These are phyloP conservation scores for Nyleta sp. DNA, from an alignment of 2,888 invertebrate species.

Conservation along the genomic window DNA sequence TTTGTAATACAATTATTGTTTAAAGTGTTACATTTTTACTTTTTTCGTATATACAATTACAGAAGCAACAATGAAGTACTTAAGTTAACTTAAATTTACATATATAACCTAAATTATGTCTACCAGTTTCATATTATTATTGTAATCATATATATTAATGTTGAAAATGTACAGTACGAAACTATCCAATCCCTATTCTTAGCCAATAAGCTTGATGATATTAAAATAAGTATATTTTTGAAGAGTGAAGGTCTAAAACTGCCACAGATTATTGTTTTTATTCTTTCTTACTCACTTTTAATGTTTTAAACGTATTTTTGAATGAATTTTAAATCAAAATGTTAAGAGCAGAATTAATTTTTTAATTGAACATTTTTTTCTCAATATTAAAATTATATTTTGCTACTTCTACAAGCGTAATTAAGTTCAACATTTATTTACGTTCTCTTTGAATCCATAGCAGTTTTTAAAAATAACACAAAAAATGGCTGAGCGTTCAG, in stretches of 20 bases:
- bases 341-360: too few relatives aligned
- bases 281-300: neutral
- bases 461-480: constrained; percentile 49
- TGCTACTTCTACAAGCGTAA: too few relatives aligned
- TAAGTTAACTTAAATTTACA: neutral
- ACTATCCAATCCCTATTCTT: constrained; percentile 41
- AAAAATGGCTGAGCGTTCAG: constrained; percentile 58
- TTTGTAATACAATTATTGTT: too few relatives aligned
- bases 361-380: too few relatives aligned
- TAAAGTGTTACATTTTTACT: too few relatives aligned
- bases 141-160: constrained; percentile 9
- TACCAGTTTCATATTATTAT: constrained; percentile 5
- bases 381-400: too few relatives aligned
- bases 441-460: constrained; percentile 31
- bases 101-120: constrained; percentile 10
- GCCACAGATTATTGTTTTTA: constrained; percentile 31
- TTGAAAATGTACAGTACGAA: constrained; percentile 13
- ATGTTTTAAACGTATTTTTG: too few relatives aligned
- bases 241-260: constrained; percentile 50
- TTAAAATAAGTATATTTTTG: constrained; percentile 30
- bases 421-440: too few relatives aligned
- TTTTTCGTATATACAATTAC: too few relatives aligned
- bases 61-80: too few relatives aligned
- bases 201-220: constrained; percentile 55
- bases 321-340: too few relatives aligned